A percentile compares a stretch with the other conserved stretches of the same genome.
Conservation (phyloP, 1,140 invertebrate genomes). For the Zaprionus ghesquierei region DNA sequence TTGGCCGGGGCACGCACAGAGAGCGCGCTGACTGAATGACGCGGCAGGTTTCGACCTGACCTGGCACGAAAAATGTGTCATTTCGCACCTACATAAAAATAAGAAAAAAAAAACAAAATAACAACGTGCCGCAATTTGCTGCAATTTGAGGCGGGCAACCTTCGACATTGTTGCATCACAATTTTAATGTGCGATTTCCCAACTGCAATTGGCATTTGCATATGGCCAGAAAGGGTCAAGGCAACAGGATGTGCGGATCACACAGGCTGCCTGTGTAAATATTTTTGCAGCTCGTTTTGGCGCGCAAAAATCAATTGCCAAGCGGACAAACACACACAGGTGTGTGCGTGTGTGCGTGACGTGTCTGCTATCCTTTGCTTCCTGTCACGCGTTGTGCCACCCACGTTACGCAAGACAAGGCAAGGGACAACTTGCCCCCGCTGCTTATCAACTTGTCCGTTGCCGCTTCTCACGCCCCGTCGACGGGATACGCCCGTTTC, state of each 20-base stretch:
- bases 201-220: constrained; percentile 50
- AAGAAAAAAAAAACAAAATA: constrained; percentile 12
- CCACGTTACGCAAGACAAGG: constrained; percentile 58
- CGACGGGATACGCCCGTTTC: background rate
- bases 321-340: background rate
- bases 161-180: background rate
- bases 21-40: constrained; percentile 61
- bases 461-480: constrained; percentile 69
- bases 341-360: constrained; percentile 13
- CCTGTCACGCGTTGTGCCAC: constrained; percentile 60
- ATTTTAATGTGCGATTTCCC: constrained; percentile 72
- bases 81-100: constrained; percentile 77
- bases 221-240: constrained; percentile 59
- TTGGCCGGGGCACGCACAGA: constrained; percentile 27
- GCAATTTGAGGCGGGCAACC: constrained; percentile 8
- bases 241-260: constrained; percentile 49
- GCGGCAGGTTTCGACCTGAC: constrained; percentile 64
- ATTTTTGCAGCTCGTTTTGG: constrained; percentile 65
- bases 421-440: constrained; percentile 28
- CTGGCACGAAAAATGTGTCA: constrained; percentile 59
- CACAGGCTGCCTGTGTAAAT: constrained; percentile 25
- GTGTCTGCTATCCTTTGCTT: constrained; percentile 30
- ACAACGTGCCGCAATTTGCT: constrained; percentile 25
- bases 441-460: constrained; percentile 38
- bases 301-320: constrained; percentile 60